A percentile compares a stretch with the other conserved stretches of the same genome.
Conservation (phyloP, 2,113 vertebrate species). For the Gadus chalcogrammus region DNA sequence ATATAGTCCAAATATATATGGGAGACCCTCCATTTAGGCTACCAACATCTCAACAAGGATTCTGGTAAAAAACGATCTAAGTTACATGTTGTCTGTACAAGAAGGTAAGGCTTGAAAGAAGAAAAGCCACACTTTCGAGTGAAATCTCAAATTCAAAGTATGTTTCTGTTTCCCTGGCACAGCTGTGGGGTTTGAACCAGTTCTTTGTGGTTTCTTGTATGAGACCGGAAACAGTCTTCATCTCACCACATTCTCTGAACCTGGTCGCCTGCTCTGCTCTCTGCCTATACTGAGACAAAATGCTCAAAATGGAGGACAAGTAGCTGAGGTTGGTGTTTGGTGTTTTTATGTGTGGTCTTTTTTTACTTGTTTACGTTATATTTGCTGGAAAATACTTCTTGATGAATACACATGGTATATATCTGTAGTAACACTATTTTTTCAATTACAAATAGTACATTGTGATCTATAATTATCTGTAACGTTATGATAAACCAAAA, state of each 20-base stretch:
- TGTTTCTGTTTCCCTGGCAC: conserved; percentile 45
- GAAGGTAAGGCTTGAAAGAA: conserved; percentile 9
- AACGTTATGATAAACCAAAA: too few relatives aligned
- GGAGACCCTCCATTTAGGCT: too few relatives aligned
- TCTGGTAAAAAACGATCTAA: neutral
- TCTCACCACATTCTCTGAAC: conserved; percentile 29
- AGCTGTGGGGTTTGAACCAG: conserved; percentile 33
- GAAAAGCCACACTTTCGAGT: conserved; percentile 17
- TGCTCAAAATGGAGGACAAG: too few relatives aligned
- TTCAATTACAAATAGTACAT: too few relatives aligned
- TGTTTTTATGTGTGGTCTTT: neutral
- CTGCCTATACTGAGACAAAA: too few relatives aligned
- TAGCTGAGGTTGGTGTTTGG: neutral
- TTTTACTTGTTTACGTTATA: neutral
- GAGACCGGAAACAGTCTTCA: conserved; percentile 21
- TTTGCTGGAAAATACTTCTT: neutral
- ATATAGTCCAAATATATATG: too few relatives aligned
- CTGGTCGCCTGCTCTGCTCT: too few relatives aligned
- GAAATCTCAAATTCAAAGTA: conserved; percentile 27
- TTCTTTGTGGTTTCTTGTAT: conserved; percentile 36
- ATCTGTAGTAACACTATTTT: too few relatives aligned
- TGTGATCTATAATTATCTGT: too few relatives aligned
- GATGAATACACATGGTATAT: too few relatives aligned
- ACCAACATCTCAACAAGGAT: too few relatives aligned
- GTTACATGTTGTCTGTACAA: neutral